Percentiles rank a stretch among this genome's conserved stretches.
phyloP scores from a whole-genome alignment of 2,888 invertebrate genomes.

The Polia nebulosa region DNA sequence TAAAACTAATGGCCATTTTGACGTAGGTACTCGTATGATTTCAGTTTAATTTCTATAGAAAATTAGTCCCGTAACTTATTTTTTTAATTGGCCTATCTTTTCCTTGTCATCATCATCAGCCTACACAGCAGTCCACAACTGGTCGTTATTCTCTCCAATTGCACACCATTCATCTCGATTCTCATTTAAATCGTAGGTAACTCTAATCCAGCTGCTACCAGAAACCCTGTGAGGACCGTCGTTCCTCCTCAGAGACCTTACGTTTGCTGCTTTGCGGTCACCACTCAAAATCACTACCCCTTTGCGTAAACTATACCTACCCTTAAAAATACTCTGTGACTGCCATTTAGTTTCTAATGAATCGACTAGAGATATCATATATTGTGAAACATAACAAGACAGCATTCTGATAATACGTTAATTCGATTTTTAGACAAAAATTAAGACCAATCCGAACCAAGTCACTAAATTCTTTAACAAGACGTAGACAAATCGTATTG shows the following conservation, averaged over 20 bases:
- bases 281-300: too few species aligned
- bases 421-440: conserved; percentile 14
- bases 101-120: neutral
- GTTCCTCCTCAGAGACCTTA: too few species aligned
- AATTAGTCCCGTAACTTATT: too few species aligned
- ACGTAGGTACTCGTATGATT: too few species aligned
- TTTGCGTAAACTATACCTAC: too few species aligned
- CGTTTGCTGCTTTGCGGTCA: too few species aligned
- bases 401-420: neutral
- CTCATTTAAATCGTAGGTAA: too few species aligned
- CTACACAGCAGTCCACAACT: too few species aligned
- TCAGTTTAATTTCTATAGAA: too few species aligned
- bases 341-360: neutral
- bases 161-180: too few species aligned
- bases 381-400: neutral
- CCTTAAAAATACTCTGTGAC: neutral
- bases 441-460: neutral
- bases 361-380: neutral
- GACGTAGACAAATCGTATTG: neutral
- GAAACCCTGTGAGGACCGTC: neutral
- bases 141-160: too few species aligned
- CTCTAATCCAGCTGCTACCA: neutral
- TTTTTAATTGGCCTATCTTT: neutral
- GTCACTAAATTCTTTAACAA: neutral
- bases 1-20: neutral